Conservation (phyloP, 2,888 invertebrate species). For the Chrysolina haemoptera region DNA sequence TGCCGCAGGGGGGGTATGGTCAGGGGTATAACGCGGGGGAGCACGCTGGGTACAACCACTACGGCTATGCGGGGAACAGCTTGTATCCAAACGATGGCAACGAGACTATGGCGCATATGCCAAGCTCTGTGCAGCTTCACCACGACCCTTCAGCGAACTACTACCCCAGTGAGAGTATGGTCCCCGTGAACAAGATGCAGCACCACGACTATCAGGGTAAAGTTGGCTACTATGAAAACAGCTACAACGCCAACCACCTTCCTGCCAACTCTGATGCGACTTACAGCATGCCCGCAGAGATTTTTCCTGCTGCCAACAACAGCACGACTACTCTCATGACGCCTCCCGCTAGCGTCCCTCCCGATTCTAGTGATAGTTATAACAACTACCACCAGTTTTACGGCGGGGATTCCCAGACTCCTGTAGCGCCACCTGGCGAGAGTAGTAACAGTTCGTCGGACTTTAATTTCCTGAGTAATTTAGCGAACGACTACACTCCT, state of each 20-base stretch:
- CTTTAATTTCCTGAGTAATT: slow-evolving; percentile 93
- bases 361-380: slow-evolving; percentile 78
- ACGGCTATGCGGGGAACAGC: slow-evolving; percentile 61
- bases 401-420: slow-evolving; percentile 68
- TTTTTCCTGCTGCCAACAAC: slow-evolving; percentile 68
- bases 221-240: slow-evolving; percentile 74
- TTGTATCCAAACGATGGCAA: slow-evolving; percentile 65
- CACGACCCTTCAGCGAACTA: slow-evolving; percentile 62
- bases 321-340: slow-evolving; percentile 74
- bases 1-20: slow-evolving; percentile 61
- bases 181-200: slow-evolving; percentile 62
- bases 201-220: slow-evolving; percentile 63
- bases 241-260: slow-evolving; percentile 68
- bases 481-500: slow-evolving; percentile 93
- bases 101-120: slow-evolving; percentile 60
- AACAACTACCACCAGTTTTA: slow-evolving; percentile 83
- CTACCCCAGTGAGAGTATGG: slow-evolving; percentile 64
- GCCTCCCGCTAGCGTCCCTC: slow-evolving; percentile 74
- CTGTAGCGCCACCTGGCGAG: slow-evolving; percentile 74
- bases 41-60: slow-evolving; percentile 65
- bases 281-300: slow-evolving; percentile 69
- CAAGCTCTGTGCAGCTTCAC: slow-evolving; percentile 60
- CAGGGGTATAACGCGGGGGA: slow-evolving; percentile 62
- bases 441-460: slow-evolving; percentile 94
- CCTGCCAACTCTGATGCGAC: slow-evolving; percentile 70